These are phyloP conservation scores for Salmo trutta DNA, from an alignment of 2,797 vertebrate species.

Conservation along the genomic window DNA sequence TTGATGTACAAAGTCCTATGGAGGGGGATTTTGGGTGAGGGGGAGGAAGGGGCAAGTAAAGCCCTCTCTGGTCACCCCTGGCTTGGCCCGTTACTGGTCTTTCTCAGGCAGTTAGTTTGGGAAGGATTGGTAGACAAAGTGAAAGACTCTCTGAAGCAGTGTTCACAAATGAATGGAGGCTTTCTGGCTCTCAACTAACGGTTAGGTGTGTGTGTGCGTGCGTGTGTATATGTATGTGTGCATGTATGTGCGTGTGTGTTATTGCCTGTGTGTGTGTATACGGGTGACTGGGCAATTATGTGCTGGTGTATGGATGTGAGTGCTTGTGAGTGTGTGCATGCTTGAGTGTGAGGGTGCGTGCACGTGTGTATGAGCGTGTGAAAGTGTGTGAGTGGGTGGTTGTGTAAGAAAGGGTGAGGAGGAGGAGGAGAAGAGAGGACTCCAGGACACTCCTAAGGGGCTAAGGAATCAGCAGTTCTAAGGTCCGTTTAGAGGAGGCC, in stretches of 20 bases:
- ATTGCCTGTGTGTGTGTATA: conserved; percentile 27
- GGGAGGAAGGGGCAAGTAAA: conserved; percentile 51
- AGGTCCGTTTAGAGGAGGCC: too few species aligned
- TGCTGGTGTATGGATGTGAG: neutral
- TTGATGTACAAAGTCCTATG: conserved; percentile 54
- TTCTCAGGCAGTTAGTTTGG: conserved; percentile 29
- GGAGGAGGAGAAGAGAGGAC: conserved; percentile 46
- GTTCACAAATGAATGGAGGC: conserved; percentile 62
- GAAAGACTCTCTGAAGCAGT: conserved; percentile 58
- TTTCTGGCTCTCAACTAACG: conserved; percentile 56
- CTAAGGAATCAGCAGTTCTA: conserved; percentile 8
- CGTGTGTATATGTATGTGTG: conserved; percentile 29
- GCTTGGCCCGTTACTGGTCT: conserved; percentile 26
- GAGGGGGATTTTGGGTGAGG: conserved; percentile 12
- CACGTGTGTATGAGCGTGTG: conserved; percentile 14
- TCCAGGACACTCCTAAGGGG: conserved; percentile 40
- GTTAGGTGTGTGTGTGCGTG: conserved; percentile 20
- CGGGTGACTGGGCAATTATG: conserved; percentile 14
- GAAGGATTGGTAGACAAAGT: conserved; percentile 56
- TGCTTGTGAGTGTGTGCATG: conserved; percentile 3
- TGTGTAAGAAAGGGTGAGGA: conserved; percentile 17
- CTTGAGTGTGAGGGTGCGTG: neutral
- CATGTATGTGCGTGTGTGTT: conserved; percentile 27
- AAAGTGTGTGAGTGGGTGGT: conserved; percentile 12
- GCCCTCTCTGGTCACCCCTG: conserved; percentile 40